Evolutionary conservation across 1,140 invertebrate species (phyloP).

Genomic region (Notospermus geniculatus): DNA sequence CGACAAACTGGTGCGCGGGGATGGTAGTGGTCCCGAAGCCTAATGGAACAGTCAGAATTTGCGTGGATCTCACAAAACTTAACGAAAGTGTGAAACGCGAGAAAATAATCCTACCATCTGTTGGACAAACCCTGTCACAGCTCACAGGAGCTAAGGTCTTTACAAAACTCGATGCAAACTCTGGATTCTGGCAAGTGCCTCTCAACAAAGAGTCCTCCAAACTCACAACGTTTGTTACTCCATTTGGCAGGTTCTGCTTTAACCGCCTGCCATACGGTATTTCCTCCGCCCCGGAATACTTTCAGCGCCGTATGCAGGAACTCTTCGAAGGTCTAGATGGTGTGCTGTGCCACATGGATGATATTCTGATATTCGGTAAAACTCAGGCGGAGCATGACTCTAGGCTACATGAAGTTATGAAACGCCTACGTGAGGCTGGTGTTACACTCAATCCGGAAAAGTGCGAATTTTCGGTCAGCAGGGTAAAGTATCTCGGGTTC

Average conservation of each 20-base stretch:
- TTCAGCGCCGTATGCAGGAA: slow-evolving; percentile 18
- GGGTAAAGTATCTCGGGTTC: slow-evolving; percentile 51
- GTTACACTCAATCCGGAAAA: slow-evolving; percentile 49
- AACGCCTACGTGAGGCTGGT: slow-evolving; percentile 24
- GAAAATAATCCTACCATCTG: slow-evolving; percentile 13
- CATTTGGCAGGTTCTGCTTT: slow-evolving; percentile 24
- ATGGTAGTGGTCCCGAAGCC: slow-evolving; percentile 18
- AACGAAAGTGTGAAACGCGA: slow-evolving; percentile 16
- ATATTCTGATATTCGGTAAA: slow-evolving; percentile 32
- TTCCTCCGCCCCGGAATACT: slow-evolving; percentile 18
- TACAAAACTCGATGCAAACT: slow-evolving; percentile 56
- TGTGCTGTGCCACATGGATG: slow-evolving; percentile 28
- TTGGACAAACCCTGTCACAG: slow-evolving; percentile 20
- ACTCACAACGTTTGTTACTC: slow-evolving; percentile 26
- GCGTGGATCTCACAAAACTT: slow-evolving; percentile 13
- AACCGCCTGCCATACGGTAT: slow-evolving; percentile 22
- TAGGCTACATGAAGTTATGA: slow-evolving; percentile 29
- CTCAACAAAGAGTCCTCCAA: slow-evolving; percentile 11
- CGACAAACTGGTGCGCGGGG: slow-evolving; percentile 17
- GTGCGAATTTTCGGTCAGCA: slow-evolving; percentile 36
- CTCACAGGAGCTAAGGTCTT: slow-evolving; percentile 52
- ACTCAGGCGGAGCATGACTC: slow-evolving; percentile 26
- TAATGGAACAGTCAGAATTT: slow-evolving; percentile 10
- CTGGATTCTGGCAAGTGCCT: slow-evolving; percentile 46
- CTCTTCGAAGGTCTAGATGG: slow-evolving; percentile 20